phyloP scores from a whole-genome alignment of 2,797 vertebrate species.

The Poecilia picta region DNA sequence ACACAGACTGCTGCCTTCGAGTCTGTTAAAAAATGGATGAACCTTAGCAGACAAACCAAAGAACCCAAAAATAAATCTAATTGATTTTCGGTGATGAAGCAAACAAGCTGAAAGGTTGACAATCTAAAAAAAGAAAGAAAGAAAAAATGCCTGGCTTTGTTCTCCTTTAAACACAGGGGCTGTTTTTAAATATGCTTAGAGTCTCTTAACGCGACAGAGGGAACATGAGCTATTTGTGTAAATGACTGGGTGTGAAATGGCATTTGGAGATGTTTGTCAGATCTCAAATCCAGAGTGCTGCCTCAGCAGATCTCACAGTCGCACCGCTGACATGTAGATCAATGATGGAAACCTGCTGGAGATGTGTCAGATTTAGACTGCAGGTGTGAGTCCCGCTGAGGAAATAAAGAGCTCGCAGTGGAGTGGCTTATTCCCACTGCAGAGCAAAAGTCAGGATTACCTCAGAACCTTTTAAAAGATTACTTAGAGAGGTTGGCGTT shows the following conservation, averaged over 20 bases:
- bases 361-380: conserved; percentile 72
- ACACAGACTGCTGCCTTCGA: neutral
- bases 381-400: conserved; percentile 54
- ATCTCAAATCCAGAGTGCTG: conserved; percentile 18
- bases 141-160: neutral
- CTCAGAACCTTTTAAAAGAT: conserved; percentile 21
- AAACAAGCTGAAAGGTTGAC: neutral
- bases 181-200: neutral
- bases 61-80: conserved; percentile 1
- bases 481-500: neutral
- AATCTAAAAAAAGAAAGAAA: neutral
- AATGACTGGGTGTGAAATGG: neutral
- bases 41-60: conserved; percentile 2
- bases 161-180: neutral
- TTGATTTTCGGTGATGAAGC: conserved; percentile 4
- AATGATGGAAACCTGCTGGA: conserved; percentile 66
- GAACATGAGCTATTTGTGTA: neutral
- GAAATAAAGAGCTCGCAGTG: conserved; percentile 47
- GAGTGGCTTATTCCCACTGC: conserved; percentile 57
- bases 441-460: conserved; percentile 21
- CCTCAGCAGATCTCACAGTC: conserved; percentile 21
- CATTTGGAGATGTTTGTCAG: neutral
- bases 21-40: neutral
- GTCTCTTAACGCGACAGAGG: neutral
- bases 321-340: conserved; percentile 29